These are phyloP conservation scores for Netelia melanura DNA, from an alignment of 2,888 invertebrate genomes.

Conservation along the genomic window DNA sequence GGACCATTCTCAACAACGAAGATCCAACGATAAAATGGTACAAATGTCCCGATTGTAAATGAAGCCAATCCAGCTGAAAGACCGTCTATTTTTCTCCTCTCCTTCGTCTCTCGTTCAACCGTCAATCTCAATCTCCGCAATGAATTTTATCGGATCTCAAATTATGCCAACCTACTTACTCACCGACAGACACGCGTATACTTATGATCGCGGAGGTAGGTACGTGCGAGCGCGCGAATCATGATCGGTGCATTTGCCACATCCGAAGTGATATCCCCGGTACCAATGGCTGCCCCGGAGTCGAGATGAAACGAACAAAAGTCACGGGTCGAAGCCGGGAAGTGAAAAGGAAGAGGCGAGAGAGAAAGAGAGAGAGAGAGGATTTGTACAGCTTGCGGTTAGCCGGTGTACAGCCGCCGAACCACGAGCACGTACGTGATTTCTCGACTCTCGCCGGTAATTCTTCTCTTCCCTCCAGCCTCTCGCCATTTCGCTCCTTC, in stretches of 20 bases:
- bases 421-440: constrained; percentile 67
- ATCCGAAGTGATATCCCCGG: background rate
- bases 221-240: constrained; percentile 10
- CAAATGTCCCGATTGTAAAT: too few species aligned
- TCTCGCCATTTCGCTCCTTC: constrained; percentile 37
- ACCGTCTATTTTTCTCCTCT: too few species aligned
- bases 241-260: constrained; percentile 19
- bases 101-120: too few species aligned
- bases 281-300: background rate
- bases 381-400: constrained; percentile 16
- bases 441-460: constrained; percentile 75
- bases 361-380: background rate
- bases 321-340: constrained; percentile 57
- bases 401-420: constrained; percentile 56
- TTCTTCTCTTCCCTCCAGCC: constrained; percentile 69
- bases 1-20: too few species aligned
- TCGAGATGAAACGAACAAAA: constrained; percentile 63
- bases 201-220: background rate
- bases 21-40: too few species aligned
- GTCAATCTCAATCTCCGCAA: background rate
- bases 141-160: background rate
- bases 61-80: too few species aligned
- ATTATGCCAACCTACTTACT: background rate
- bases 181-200: background rate
- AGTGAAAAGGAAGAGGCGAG: background rate